Evolutionary conservation across 2,888 invertebrate genomes (phyloP).

Genomic region (Gonocerus acuteangulatus): DNA sequence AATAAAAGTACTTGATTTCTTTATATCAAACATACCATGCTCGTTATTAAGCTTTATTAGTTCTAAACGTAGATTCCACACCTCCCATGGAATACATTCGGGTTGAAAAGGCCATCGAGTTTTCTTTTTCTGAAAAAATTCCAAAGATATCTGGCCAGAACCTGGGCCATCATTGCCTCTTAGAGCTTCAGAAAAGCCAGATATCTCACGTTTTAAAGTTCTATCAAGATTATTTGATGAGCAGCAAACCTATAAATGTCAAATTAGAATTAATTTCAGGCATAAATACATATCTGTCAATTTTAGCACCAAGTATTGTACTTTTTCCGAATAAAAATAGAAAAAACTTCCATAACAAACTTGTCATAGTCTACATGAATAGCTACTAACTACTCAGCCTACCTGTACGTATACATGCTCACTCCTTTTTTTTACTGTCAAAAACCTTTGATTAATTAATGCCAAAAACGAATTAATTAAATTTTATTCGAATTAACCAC

Average conservation of each 20-base stretch:
- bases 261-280: slow-evolving; percentile 20
- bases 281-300: slow-evolving; percentile 6
- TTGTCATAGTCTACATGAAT: too few relatives aligned
- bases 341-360: too few relatives aligned
- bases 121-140: slow-evolving; percentile 89
- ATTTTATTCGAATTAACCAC: too few relatives aligned
- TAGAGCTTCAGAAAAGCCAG: slow-evolving; percentile 67
- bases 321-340: background rate
- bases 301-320: background rate
- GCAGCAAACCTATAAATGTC: slow-evolving; percentile 61
- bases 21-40: too few relatives aligned
- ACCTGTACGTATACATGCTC: too few relatives aligned
- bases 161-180: slow-evolving; percentile 61
- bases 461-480: too few relatives aligned
- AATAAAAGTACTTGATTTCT: too few relatives aligned
- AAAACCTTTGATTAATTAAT: too few relatives aligned
- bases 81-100: slow-evolving; percentile 95
- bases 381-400: too few relatives aligned
- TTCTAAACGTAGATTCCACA: slow-evolving; percentile 91
- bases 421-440: too few relatives aligned
- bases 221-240: slow-evolving; percentile 70
- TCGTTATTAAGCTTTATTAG: slow-evolving; percentile 77
- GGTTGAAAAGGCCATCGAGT: slow-evolving; percentile 83
- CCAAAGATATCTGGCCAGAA: slow-evolving; percentile 79
- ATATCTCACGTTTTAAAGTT: slow-evolving; percentile 65